Evolutionary conservation across 2,888 invertebrate species (phyloP).

Genomic region (Acleris holmiana): DNA sequence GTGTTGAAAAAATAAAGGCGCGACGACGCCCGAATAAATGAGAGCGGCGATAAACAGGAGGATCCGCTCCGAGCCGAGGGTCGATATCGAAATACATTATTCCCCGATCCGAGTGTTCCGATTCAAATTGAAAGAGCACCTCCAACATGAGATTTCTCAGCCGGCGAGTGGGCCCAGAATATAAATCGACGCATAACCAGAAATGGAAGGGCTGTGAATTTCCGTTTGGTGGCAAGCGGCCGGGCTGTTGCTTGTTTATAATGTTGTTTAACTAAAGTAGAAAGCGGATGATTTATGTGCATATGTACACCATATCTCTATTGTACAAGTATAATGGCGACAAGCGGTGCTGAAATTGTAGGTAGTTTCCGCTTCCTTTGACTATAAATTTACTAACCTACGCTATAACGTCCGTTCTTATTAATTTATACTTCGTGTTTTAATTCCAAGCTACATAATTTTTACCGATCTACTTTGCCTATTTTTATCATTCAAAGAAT

Average conservation of each 20-base stretch:
- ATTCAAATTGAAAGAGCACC: constrained; percentile 85
- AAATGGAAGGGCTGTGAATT: constrained; percentile 81
- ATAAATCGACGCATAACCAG: constrained; percentile 84
- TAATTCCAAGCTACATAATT: not conserved
- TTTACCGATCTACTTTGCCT: not conserved
- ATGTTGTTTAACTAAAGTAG: constrained; percentile 44
- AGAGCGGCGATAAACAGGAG: constrained; percentile 83
- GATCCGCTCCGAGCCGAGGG: constrained; percentile 80
- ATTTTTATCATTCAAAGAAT: constrained; percentile 19
- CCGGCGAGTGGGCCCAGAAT: constrained; percentile 83
- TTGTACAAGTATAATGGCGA: not conserved
- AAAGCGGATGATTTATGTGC: constrained; percentile 15
- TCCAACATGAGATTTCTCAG: constrained; percentile 84
- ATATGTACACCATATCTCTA: not conserved
- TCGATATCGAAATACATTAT: constrained; percentile 85
- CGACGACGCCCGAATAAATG: constrained; percentile 83
- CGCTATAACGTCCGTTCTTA: not conserved
- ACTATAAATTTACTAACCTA: not conserved
- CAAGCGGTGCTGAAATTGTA: not conserved
- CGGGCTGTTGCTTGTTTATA: constrained; percentile 52
- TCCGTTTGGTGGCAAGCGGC: constrained; percentile 73
- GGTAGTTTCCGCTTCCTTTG: not conserved
- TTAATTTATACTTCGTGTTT: not conserved
- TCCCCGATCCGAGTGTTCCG: constrained; percentile 84
- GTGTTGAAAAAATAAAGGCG: constrained; percentile 82